Base-by-base conservation (phyloP, 2,113 vertebrate species). In the Egretta garzetta region DNA sequence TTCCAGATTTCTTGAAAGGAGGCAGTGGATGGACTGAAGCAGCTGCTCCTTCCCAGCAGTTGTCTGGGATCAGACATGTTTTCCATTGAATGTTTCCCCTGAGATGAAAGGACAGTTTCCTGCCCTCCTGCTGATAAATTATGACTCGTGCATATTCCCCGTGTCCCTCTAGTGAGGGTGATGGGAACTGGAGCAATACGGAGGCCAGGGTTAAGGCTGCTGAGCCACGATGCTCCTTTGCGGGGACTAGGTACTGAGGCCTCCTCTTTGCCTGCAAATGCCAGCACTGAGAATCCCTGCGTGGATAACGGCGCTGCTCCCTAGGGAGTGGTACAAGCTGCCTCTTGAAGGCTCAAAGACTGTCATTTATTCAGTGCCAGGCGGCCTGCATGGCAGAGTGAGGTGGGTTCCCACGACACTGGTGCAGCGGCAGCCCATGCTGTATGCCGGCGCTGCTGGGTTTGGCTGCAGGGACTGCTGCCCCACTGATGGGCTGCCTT, bases 31-130 rank as follows among this genome's bases (percentile, higher is more conserved):
- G 62, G 66, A 15, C 1, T 4, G 80, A 77, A 64, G 59, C 2
- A 0, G 63, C 50, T 72, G 88, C 82, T 92, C 63, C 93, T 83
- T 66, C 24, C 2, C 75, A 73, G 84, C 80, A 26, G 30, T 59
- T 4, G 0, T 49, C 60, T 58, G 45, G 84, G 84, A 72, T 85
- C 81, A 75, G 93, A 28, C 81, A 32, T 32, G 27, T 79, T 86
- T 86, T 77, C 85, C 94, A 72, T 2, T 9, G 12, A 77, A 22
- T 45, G 63, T 67, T 91, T 81, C 60, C 88, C 5, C 52, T 59
- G 23, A 60, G 77, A 81, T 91, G 80, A 91, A 89, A 91, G 86
- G 55, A 50, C 39, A 33, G 53, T 20, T 91, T 91, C 74, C 87
- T 73, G 74, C 74, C 62, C 58, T 95, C 59, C 77, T 85, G 71